phyloP scores from a whole-genome alignment of 2,888 invertebrate species.

The Ectemnius continuus region DNA sequence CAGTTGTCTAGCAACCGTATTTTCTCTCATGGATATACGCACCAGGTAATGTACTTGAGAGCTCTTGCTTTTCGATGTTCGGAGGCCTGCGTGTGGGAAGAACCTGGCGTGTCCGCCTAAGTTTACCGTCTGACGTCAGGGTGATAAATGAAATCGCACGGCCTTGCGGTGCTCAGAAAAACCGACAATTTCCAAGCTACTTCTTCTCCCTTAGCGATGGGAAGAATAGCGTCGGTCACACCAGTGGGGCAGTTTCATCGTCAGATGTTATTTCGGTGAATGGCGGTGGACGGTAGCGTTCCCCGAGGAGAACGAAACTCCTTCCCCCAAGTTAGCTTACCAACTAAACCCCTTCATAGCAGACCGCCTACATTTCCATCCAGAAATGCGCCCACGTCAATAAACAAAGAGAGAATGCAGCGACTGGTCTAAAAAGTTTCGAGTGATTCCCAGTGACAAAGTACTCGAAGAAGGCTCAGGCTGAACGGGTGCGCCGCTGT shows the following conservation, averaged over 20 bases:
- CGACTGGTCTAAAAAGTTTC: no score
- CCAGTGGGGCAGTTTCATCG: slow-evolving; percentile 50
- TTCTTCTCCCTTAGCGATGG: slow-evolving; percentile 13
- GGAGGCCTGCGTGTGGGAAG: neutral
- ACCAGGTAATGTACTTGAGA: no score
- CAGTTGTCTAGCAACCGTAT: no score
- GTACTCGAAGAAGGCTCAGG: no score
- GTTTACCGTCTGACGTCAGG: slow-evolving; percentile 28
- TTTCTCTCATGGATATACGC: no score
- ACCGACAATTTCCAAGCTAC: slow-evolving; percentile 39
- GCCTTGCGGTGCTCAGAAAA: slow-evolving; percentile 32
- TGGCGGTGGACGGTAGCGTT: slow-evolving; percentile 15
- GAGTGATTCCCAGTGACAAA: no score
- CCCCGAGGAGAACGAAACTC: neutral
- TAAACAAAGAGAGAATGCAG: no score
- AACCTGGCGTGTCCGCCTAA: slow-evolving; percentile 10
- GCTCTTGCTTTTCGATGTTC: no score
- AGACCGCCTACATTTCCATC: no score
- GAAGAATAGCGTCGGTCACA: neutral
- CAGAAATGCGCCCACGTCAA: no score
- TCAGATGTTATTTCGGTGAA: slow-evolving; percentile 50
- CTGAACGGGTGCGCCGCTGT: no score
- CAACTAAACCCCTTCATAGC: no score
- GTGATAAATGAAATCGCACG: slow-evolving; percentile 60
- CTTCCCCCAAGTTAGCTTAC: neutral